Conservation (phyloP, 2,113 vertebrate genomes). For the Cheilinus undulatus region DNA sequence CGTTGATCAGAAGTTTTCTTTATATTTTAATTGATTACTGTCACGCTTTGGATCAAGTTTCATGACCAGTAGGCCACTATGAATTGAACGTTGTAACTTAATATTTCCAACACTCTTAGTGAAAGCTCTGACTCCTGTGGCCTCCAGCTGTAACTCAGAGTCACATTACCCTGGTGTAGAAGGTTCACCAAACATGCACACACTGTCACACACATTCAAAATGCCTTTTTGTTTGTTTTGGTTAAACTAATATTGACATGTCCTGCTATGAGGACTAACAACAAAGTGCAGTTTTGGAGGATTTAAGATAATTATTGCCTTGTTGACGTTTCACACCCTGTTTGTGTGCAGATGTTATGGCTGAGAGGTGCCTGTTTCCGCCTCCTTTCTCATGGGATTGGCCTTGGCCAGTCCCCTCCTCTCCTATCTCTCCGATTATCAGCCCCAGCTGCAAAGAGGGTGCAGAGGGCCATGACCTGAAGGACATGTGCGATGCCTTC, state of each 20-base stretch:
- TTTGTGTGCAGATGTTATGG: conserved; percentile 63
- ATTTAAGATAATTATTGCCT: conserved; percentile 19
- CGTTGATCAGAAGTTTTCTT: conserved; percentile 2
- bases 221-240: conserved; percentile 53
- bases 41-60: conserved; percentile 50
- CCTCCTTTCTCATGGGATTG: conserved; percentile 51
- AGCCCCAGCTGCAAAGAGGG: conserved; percentile 58
- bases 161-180: conserved; percentile 55
- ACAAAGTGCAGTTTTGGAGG: conserved; percentile 41
- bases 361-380: conserved; percentile 40
- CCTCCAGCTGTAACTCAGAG: conserved; percentile 62
- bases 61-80: conserved; percentile 18
- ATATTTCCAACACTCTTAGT: conserved; percentile 54
- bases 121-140: conserved; percentile 52
- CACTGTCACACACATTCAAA: conserved; percentile 17
- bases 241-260: conserved; percentile 64
- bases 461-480: conserved; percentile 35
- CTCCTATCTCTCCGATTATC: conserved; percentile 44
- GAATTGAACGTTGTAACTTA: conserved; percentile 58
- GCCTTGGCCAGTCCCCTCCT: conserved; percentile 57
- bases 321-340: conserved; percentile 55
- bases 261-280: conserved; percentile 37
- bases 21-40: conserved; percentile 21
- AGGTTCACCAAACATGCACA: conserved; percentile 26
- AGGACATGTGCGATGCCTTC: conserved; percentile 8